Evolutionary conservation across 2,113 vertebrate species (phyloP).

Genomic region (Paralichthys olivaceus): DNA sequence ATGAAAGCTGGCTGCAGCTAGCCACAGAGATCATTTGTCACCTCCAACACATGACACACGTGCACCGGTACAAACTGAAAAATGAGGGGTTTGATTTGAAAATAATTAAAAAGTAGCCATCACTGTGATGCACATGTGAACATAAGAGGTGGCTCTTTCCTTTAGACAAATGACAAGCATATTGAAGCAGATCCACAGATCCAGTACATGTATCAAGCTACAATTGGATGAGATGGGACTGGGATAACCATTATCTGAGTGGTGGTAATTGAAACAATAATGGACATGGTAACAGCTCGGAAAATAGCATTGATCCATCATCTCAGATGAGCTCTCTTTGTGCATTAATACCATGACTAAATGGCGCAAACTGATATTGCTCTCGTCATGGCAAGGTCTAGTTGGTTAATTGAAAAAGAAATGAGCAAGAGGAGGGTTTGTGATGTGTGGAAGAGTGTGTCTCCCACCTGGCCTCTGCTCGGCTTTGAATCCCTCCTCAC

Average conservation of each 20-base stretch:
- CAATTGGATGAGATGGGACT: conserved; percentile 46
- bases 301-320: conserved; percentile 77
- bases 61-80: not conserved
- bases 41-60: not conserved
- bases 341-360: conserved; percentile 70
- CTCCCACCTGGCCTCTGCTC: conserved; percentile 9
- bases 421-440: conserved; percentile 50
- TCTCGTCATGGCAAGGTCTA: conserved; percentile 55
- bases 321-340: conserved; percentile 67
- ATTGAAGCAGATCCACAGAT: conserved; percentile 35
- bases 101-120: conserved; percentile 40
- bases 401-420: conserved; percentile 70
- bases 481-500: conserved; percentile 39
- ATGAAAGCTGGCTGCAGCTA: conserved; percentile 20
- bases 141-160: conserved; percentile 23
- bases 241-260: conserved; percentile 66
- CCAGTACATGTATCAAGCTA: conserved; percentile 38
- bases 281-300: conserved; percentile 69
- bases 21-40: conserved; percentile 21
- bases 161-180: conserved; percentile 34
- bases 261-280: conserved; percentile 78
- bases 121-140: conserved; percentile 34
- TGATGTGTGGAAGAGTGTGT: conserved; percentile 40
- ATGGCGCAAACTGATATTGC: conserved; percentile 67
- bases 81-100: conserved; percentile 29